These are phyloP conservation scores for Stegodyphus dumicola DNA, from an alignment of 1,140 invertebrate genomes.

Conservation along the genomic window DNA sequence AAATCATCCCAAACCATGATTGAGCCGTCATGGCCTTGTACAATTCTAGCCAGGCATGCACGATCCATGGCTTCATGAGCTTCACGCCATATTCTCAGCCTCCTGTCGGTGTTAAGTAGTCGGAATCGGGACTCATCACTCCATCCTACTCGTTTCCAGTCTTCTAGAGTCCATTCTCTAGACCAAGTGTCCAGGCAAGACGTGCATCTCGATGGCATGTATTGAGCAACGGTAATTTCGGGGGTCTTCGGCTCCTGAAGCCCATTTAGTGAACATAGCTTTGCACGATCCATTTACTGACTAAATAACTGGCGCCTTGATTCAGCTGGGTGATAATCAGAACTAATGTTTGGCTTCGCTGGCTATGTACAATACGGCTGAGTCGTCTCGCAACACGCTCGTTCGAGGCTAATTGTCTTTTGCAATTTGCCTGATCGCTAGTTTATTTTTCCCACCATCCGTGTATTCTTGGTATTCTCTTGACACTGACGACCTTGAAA, in stretches of 20 bases:
- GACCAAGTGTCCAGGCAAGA: background rate
- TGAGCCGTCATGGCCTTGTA: background rate
- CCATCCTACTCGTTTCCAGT: constrained; percentile 13
- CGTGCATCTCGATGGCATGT: background rate
- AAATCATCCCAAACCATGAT: background rate
- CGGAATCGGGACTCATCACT: background rate
- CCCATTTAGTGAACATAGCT: background rate
- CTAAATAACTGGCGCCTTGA: background rate
- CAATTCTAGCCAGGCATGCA: background rate
- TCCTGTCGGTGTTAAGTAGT: background rate
- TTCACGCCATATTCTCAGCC: background rate
- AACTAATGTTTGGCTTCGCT: too few species aligned
- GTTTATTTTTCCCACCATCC: too few species aligned
- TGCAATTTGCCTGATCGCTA: too few species aligned
- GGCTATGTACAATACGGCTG: too few species aligned
- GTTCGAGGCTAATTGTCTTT: too few species aligned
- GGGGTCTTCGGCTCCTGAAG: background rate
- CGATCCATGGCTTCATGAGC: background rate
- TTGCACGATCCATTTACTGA: background rate
- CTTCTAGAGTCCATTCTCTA: background rate
- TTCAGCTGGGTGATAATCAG: background rate
- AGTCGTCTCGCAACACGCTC: too few species aligned
- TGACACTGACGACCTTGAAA: too few species aligned
- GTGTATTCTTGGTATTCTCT: too few species aligned
- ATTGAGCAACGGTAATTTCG: background rate